Evolutionary conservation across 2,797 vertebrate genomes (phyloP).

Genomic region (Mastacembelus armatus): DNA sequence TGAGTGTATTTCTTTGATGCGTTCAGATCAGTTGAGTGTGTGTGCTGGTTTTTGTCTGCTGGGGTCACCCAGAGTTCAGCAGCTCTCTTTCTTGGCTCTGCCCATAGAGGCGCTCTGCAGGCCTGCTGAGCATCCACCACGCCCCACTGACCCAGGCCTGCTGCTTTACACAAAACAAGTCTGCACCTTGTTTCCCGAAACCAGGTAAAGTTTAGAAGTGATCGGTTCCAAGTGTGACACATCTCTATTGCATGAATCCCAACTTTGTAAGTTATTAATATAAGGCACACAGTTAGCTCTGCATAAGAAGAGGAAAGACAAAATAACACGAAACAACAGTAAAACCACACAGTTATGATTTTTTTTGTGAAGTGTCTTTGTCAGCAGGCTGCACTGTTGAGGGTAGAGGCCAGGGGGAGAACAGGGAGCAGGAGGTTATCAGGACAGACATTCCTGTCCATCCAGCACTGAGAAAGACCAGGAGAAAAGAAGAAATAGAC

Average conservation of each 20-base stretch:
- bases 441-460: slow-evolving; percentile 83
- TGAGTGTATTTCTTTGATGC: background rate
- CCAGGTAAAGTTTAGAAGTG: background rate
- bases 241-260: no score
- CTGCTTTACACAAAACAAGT: slow-evolving; percentile 29
- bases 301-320: slow-evolving; percentile 1
- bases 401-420: slow-evolving; percentile 72
- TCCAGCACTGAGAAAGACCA: slow-evolving; percentile 84
- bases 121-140: slow-evolving; percentile 35
- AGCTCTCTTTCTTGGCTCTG: slow-evolving; percentile 51
- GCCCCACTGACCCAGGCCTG: slow-evolving; percentile 31
- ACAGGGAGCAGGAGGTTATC: slow-evolving; percentile 90
- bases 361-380: slow-evolving; percentile 34
- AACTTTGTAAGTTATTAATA: no score
- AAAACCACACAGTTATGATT: background rate
- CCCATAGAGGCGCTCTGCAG: slow-evolving; percentile 25
- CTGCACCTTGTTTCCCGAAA: background rate
- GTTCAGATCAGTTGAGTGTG: background rate
- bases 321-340: slow-evolving; percentile 20
- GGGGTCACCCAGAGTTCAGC: slow-evolving; percentile 73
- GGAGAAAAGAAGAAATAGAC: slow-evolving; percentile 53
- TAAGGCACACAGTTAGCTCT: background rate
- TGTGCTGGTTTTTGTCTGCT: slow-evolving; percentile 8
- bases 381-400: slow-evolving; percentile 41
- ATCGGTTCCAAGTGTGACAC: background rate